Base-by-base conservation (phyloP, 2,888 invertebrate genomes). In the Drosophila stalkeri region DNA sequence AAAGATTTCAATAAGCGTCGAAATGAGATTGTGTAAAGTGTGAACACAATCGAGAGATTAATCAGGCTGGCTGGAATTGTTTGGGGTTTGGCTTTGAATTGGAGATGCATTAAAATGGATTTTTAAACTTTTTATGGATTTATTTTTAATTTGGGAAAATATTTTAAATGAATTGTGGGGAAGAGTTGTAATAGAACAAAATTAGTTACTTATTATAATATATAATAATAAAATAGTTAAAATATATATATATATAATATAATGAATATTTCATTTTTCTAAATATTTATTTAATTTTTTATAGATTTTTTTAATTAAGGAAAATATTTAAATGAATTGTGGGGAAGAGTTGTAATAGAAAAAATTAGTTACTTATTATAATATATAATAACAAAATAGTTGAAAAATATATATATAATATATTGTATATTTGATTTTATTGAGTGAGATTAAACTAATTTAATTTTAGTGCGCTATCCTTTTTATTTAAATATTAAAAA, bases 1-100 rank as follows among this genome's bases (percentile, higher is more conserved):
- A 20, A 33, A 56, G 46, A 43, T 66, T 35, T 35, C 43, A 46
- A 55, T 64, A 11, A 39, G 8, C 39, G 47, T 47, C 46, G 14
- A 52, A 63, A 65, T 59, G 35, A 56, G 79, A 52, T 64, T 46
- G 67, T 46, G 67, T 14, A 7, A 71, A 66, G 59, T 62, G 69
- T 39, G 52, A 61, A 63, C 11, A 12, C n/a, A 74, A 37, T 18
- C 43, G 20, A 6, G 7, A 27, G 55, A 18, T 41, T 16, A 16
- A 55, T 55, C 55, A 55, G 6, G 7, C 8, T 27, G 12, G 20
- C 12, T 35, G 14, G 12, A 12, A 20, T 18, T 2, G 18, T 8
- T 20, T 2, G 14, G 51, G 51, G 33, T 35, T 35, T 18, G 33
- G 35, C 33, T 35, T 18, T 27, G 8, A 11, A 11, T n/a, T 20